phyloP scores from a whole-genome alignment of 2,888 invertebrate genomes.

The Alitta virens region DNA sequence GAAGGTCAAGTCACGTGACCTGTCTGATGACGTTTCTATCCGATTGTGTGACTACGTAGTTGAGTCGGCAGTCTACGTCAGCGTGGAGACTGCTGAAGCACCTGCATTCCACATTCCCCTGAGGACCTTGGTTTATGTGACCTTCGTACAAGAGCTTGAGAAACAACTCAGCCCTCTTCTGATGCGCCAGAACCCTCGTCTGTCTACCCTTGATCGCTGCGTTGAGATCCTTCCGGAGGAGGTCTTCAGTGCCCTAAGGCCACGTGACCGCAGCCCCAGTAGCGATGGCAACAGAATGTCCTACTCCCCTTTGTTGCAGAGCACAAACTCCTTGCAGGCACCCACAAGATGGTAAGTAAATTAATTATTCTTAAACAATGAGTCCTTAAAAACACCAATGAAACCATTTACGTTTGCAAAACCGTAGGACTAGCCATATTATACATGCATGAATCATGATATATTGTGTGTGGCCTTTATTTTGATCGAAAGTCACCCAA shows the following conservation, averaged over 20 bases:
- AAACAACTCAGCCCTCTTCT: constrained; percentile 28
- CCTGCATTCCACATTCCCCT: constrained; percentile 33
- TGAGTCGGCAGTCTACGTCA: constrained; percentile 31
- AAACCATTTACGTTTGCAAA: too few relatives aligned
- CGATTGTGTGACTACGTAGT: constrained; percentile 25
- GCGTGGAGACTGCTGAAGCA: constrained; percentile 24
- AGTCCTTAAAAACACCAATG: too few relatives aligned
- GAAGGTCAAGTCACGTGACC: constrained; percentile 17
- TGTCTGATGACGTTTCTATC: constrained; percentile 22
- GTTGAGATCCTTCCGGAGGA: constrained; percentile 27
- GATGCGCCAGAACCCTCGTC: constrained; percentile 24
- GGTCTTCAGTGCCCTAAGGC: constrained; percentile 23
- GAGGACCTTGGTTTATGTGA: constrained; percentile 26
- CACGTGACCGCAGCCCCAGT: constrained; percentile 3
- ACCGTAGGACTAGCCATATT: too few relatives aligned
- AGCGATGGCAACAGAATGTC: too few relatives aligned
- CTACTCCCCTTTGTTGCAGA: too few relatives aligned
- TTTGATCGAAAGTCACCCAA: too few relatives aligned
- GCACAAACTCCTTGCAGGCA: too few relatives aligned
- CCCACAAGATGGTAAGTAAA: too few relatives aligned
- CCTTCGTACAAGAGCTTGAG: constrained; percentile 23
- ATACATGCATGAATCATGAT: too few relatives aligned
- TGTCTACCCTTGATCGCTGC: constrained; percentile 32
- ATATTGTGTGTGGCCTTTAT: too few relatives aligned
- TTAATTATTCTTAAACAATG: too few relatives aligned